phyloP scores from a whole-genome alignment of 1,140 invertebrate genomes.

The Sminthurinus signatus region DNA sequence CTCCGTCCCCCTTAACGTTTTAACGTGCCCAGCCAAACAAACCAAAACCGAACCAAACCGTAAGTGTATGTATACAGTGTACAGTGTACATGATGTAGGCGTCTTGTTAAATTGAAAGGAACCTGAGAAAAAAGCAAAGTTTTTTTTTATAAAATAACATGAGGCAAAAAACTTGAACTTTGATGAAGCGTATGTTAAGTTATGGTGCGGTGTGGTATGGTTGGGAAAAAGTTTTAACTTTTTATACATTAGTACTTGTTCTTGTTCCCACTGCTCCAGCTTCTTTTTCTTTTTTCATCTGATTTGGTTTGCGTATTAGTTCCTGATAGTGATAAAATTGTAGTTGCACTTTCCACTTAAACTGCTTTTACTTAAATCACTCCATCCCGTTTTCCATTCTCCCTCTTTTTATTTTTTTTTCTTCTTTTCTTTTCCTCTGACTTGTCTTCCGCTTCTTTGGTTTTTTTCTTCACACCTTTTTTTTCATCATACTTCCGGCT shows the following conservation, averaged over 20 bases:
- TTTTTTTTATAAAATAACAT: conserved; percentile 6
- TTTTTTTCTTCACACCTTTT: not conserved
- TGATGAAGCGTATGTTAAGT: not conserved
- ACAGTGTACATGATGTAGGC: not conserved
- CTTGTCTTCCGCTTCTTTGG: not conserved
- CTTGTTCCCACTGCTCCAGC: too few species aligned
- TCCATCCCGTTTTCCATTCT: not conserved
- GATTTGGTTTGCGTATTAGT: too few species aligned
- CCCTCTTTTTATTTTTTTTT: too few species aligned
- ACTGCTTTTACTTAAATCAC: not conserved
- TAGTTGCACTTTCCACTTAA: conserved; percentile 1
- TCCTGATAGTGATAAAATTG: not conserved
- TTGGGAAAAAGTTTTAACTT: not conserved
- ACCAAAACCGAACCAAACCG: not conserved
- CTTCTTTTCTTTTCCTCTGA: not conserved
- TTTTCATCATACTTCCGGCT: not conserved
- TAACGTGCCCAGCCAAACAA: not conserved
- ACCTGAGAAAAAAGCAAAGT: not conserved
- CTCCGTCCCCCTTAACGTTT: too few species aligned
- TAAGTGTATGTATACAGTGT: not conserved
- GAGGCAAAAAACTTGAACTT: not conserved
- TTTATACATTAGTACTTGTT: not conserved
- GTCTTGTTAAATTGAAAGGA: not conserved
- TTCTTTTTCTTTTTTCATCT: not conserved
- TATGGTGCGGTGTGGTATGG: too few species aligned